These are phyloP conservation scores for Anser brachyrhynchus DNA, from an alignment of 2,113 vertebrate species.

Conservation along the genomic window DNA sequence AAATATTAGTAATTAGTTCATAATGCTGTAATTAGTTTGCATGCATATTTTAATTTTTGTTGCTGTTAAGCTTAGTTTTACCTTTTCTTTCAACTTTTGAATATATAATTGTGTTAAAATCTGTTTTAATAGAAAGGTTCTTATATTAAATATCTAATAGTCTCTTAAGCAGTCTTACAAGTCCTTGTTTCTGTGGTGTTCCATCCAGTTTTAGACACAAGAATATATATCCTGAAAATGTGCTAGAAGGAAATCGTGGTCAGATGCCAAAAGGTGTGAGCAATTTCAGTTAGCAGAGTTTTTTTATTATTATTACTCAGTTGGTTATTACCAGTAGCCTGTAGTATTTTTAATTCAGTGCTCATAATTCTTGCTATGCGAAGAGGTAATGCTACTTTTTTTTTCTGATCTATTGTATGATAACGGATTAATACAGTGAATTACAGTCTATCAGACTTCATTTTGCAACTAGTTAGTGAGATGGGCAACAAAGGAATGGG, in stretches of 20 bases:
- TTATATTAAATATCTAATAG: neutral
- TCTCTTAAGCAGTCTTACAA: neutral
- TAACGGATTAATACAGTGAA: neutral
- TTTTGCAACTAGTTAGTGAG: neutral
- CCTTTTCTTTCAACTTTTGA: neutral
- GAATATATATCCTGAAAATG: neutral
- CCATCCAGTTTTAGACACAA: neutral
- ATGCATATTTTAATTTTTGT: neutral
- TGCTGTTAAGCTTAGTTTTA: neutral
- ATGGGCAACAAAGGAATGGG: neutral
- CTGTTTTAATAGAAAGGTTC: neutral
- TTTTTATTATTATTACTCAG: neutral
- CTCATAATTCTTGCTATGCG: neutral
- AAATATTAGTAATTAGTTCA: neutral
- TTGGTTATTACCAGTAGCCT: neutral
- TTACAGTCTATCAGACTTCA: neutral
- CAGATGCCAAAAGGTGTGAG: neutral
- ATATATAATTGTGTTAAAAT: neutral
- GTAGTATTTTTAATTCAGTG: neutral
- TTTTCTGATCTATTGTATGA: neutral
- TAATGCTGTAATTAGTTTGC: neutral
- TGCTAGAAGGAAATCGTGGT: neutral
- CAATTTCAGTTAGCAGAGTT: neutral
- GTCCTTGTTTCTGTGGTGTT: neutral
- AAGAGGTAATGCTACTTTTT: neutral